Conservation (phyloP, 1,140 invertebrate genomes). For the Eubasilissa regina region DNA sequence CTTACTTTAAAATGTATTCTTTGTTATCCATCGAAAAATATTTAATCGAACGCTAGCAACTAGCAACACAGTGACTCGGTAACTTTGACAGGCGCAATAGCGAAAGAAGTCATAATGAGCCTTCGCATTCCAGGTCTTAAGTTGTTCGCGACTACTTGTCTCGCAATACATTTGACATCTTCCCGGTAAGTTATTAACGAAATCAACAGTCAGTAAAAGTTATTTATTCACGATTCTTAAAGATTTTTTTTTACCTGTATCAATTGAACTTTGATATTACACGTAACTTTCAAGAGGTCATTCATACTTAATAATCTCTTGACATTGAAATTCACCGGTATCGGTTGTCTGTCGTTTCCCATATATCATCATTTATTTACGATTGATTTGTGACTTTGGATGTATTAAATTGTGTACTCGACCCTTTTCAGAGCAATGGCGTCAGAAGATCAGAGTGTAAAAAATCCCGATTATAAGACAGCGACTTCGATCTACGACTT, state of each 20-base stretch:
- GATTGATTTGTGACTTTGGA: neutral
- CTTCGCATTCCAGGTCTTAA: slow-evolving; percentile 38
- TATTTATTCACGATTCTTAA: neutral
- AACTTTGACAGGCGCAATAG: slow-evolving; percentile 37
- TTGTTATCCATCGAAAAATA: neutral
- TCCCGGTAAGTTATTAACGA: slow-evolving; percentile 28
- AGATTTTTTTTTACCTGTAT: slow-evolving; percentile 25
- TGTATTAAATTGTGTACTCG: neutral
- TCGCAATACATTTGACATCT: slow-evolving; percentile 44
- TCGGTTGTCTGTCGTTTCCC: neutral
- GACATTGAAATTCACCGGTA: neutral
- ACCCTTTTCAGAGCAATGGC: slow-evolving; percentile 52
- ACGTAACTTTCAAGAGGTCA: neutral
- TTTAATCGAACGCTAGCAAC: slow-evolving; percentile 29
- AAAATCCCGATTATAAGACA: slow-evolving; percentile 68
- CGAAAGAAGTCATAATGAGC: slow-evolving; percentile 27
- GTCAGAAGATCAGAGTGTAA: slow-evolving; percentile 23
- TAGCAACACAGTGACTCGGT: slow-evolving; percentile 16
- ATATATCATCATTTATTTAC: neutral
- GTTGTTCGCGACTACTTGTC: slow-evolving; percentile 42
- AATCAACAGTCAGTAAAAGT: neutral
- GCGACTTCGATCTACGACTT: slow-evolving; percentile 85
- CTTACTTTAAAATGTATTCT: no score
- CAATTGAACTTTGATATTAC: slow-evolving; percentile 20
- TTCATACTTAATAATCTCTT: neutral